These are phyloP conservation scores for Lepidocyrtinus sp. DNA, from an alignment of 2,888 invertebrate species.

Conservation along the genomic window DNA sequence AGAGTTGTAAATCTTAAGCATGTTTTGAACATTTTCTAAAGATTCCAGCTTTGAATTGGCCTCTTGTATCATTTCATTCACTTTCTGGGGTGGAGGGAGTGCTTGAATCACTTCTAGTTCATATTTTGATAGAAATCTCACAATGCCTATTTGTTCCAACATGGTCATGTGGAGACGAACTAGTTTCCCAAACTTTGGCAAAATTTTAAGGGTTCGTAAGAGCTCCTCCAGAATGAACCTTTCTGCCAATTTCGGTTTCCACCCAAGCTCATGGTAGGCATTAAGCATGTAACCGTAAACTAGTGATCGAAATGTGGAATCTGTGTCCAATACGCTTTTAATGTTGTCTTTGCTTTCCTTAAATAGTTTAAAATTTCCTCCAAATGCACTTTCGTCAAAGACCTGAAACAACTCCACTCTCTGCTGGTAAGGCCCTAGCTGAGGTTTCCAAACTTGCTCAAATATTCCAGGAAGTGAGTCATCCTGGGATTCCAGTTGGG, in stretches of 20 bases:
- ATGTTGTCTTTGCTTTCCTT: neutral
- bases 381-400: constrained; percentile 16
- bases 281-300: constrained; percentile 36
- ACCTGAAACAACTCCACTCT: neutral
- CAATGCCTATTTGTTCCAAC: constrained; percentile 27
- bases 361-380: neutral
- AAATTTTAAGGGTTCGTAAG: neutral
- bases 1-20: constrained; percentile 17
- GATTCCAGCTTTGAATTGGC: constrained; percentile 6
- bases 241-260: constrained; percentile 4
- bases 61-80: constrained; percentile 4
- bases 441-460: constrained; percentile 51
- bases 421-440: constrained; percentile 25
- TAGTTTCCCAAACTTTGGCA: constrained; percentile 26
- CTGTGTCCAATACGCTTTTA: neutral
- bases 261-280: constrained; percentile 38
- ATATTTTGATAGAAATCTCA: neutral
- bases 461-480: constrained; percentile 32
- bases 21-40: constrained; percentile 1
- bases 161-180: constrained; percentile 35
- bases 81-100: neutral
- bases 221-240: constrained; percentile 21
- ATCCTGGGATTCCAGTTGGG: constrained; percentile 44
- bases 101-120: constrained; percentile 1
- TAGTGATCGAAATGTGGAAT: neutral